A percentile compares a stretch with the other conserved stretches of the same genome.
These are phyloP conservation scores for Eledona agricola DNA, from an alignment of 2,888 invertebrate genomes.

Conservation along the genomic window DNA sequence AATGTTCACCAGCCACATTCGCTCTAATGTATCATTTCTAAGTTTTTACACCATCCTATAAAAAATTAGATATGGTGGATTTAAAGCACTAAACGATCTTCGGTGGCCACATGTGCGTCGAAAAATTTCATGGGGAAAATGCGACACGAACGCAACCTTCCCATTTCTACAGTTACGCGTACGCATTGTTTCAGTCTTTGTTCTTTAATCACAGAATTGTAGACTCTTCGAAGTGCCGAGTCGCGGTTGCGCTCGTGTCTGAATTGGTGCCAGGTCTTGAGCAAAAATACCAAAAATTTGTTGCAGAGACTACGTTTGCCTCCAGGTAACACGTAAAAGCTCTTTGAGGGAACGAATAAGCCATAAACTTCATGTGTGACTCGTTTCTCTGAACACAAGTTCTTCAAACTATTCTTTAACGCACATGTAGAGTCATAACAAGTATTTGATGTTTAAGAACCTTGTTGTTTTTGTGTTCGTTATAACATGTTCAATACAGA, in stretches of 20 bases:
- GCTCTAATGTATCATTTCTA: slow-evolving; percentile 16
- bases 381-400: too few species aligned
- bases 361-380: too few species aligned
- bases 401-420: slow-evolving; percentile 8
- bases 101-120: slow-evolving; percentile 24
- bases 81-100: slow-evolving; percentile 33
- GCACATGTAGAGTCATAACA: slow-evolving; percentile 20
- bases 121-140: slow-evolving; percentile 12
- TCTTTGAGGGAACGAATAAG: too few species aligned
- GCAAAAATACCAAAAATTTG: too few species aligned
- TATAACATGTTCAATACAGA: neutral
- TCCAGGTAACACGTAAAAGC: too few species aligned
- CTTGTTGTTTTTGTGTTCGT: slow-evolving; percentile 27
- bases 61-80: slow-evolving; percentile 34
- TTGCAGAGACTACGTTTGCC: too few species aligned
- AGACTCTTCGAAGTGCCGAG: slow-evolving; percentile 2
- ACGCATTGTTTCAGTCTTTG: too few species aligned
- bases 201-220: slow-evolving; percentile 24
- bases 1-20: slow-evolving; percentile 26
- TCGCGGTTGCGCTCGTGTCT: slow-evolving; percentile 10
- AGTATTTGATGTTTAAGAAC: slow-evolving; percentile 12
- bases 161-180: too few species aligned
- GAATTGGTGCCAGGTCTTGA: neutral
- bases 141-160: slow-evolving; percentile 9
- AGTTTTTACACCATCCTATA: slow-evolving; percentile 30